phyloP scores from a whole-genome alignment of 2,797 vertebrate genomes.

The Ceyx erithaca region DNA sequence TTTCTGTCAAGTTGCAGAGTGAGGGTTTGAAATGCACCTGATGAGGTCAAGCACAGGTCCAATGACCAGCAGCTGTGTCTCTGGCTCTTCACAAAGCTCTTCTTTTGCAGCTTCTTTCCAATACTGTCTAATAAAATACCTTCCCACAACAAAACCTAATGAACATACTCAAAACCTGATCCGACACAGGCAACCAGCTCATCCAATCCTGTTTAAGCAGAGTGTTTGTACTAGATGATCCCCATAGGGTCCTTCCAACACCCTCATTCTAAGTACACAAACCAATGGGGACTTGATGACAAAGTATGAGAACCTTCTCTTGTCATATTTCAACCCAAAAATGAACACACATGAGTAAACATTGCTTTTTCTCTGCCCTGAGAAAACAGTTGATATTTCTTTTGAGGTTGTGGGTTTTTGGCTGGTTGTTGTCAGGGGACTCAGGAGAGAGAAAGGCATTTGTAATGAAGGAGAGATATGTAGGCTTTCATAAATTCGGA shows the following conservation, averaged over 20 bases:
- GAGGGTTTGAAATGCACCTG: neutral
- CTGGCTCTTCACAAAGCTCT: neutral
- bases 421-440: neutral
- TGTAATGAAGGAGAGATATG: neutral
- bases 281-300: neutral
- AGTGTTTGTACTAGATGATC: neutral
- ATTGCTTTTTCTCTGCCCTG: neutral
- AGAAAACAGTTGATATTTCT: neutral
- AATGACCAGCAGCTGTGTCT: neutral
- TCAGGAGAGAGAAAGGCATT: neutral
- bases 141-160: neutral
- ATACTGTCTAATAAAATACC: neutral
- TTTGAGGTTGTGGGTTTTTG: neutral
- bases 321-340: neutral
- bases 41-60: neutral
- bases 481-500: neutral
- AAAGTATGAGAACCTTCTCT: neutral
- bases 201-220: neutral
- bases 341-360: neutral
- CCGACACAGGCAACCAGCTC: rapidly evolving
- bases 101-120: neutral
- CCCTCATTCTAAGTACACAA: neutral
- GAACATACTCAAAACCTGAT: neutral
- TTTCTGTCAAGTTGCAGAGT: neutral
- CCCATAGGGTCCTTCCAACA: neutral